Base-by-base conservation (phyloP, 2,797 vertebrate genomes). In the Urophycis tenuis region DNA sequence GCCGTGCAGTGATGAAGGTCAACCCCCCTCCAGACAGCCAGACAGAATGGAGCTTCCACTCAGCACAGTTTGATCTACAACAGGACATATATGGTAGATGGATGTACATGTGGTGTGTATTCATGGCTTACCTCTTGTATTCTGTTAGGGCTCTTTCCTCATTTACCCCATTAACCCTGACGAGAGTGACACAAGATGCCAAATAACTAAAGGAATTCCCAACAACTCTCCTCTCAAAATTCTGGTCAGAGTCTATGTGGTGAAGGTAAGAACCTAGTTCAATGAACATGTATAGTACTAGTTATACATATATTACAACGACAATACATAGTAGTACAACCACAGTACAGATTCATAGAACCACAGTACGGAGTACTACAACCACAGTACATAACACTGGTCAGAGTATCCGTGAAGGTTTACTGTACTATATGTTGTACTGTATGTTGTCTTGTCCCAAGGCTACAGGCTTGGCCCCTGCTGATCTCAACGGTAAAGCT, bases 251-350 rank as follows among this genome's bases (percentile, higher is more conserved):
- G 90, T 97, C 78, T 98, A 98, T 83, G 85, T 98, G 0, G 81
- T 98, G 33, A 98, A 98, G 94, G 97, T 98, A 81, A 87, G 12
- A n/a, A n/a, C n/a, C n/a, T n/a, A n/a, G n/a, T n/a, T n/a, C n/a
- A n/a, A n/a, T n/a, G n/a, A n/a, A n/a, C n/a, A n/a, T 25, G 6
- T 75, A 19, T 19, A 45, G 41, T 45, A 45, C 41, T 45, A 36
- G 9, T 14, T 15, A 15, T 3, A 17, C 1, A 15, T 8, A 45
- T 8, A 45, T 5, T 45, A 45, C 41, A 45, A 45, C 15, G 12
- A 45, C 41, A 45, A 2, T 45, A 45, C 41, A 45, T 17, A 45
- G 12, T 45, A 45, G 12, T 36, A 36, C 36, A 36, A 9, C 34
- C 36, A 36, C 3, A 36, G 8, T 36, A 36, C 7, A 36, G 1